Percentiles rank a stretch among this genome's conserved stretches.
Evolutionary conservation across 2,113 vertebrate species (phyloP).

Genomic region (Ploceus nigricollis): DNA sequence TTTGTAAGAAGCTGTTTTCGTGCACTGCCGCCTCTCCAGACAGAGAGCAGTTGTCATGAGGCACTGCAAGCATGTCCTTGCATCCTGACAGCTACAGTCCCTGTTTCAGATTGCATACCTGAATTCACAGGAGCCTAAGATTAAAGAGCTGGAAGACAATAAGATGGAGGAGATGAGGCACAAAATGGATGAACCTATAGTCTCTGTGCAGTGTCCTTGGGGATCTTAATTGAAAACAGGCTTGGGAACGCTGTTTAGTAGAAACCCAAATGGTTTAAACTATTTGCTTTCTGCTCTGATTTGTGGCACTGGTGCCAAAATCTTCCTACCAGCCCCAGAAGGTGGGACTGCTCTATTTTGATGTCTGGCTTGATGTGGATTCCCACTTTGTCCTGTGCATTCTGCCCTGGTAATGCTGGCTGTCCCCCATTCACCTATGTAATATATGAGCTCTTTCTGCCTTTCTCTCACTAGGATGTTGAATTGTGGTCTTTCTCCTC

Average conservation of each 20-base stretch:
- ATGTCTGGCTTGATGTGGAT: background rate
- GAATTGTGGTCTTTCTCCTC: background rate
- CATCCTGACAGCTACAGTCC: background rate
- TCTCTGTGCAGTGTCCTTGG: background rate
- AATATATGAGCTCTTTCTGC: background rate
- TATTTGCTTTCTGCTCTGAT: background rate
- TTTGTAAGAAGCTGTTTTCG: background rate
- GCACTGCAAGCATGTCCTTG: accelerated
- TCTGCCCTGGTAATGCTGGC: background rate
- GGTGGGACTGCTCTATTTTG: background rate
- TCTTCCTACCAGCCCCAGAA: background rate
- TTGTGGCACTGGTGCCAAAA: background rate
- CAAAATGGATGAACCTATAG: background rate
- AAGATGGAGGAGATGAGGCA: background rate
- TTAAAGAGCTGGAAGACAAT: background rate
- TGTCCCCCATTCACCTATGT: background rate
- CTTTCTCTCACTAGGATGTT: background rate
- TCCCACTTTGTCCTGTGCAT: background rate
- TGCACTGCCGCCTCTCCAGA: background rate
- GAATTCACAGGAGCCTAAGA: background rate
- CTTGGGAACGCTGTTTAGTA: background rate
- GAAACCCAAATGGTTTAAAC: background rate
- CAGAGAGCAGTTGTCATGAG: accelerated
- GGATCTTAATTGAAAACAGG: background rate
- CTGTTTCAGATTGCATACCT: background rate